Base-by-base conservation (phyloP, 2,888 invertebrate species). In the Acrobeloides nanus region DNA sequence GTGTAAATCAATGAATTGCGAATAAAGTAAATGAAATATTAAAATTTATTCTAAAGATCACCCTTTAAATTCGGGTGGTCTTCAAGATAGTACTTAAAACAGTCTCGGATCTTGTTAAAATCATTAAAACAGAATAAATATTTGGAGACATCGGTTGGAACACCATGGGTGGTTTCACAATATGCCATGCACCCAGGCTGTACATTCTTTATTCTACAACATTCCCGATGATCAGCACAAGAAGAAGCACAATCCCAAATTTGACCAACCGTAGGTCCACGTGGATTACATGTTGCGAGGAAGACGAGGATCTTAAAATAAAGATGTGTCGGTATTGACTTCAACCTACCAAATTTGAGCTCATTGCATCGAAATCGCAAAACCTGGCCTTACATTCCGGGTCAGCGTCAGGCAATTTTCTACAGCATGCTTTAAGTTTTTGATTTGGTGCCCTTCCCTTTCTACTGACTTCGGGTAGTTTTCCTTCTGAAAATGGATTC, bases 201-300 rank as follows among this genome's bases (percentile, higher is more conserved):
- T 7, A 68, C 68, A 23, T 42, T 42, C 10, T 46, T 43, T 1
- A 37, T 44, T 17, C 18, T 18, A 42, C 70, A 70, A 45, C 71
- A 71, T 4, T 38, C 38, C 12, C 51, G 46, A 50, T 71, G 71
- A 42, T 71, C 66, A 23, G 60, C 68, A 32, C 71, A 48, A 12
- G 59, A 58, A 1, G 68, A 69, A 4, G 71, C 70, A 38, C 71
- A 71, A 40, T 71, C 71, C 71, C 71, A 68, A 70, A 71, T 71
- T 48, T 66, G 66, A 29, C 71, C 71, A 29, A 71, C 71, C 6
- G 71, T 71, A 26, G 71, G 71, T 29, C 71, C 71, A 23, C 61
- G 57, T 4, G 69, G 58, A 2, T 58, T 53, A 48, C 69, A 69
- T n/a, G 61, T 59, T n/a, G 61, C 53, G 38, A 69, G 57, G 53